These are phyloP conservation scores for Meriones unguiculatus DNA, from an alignment of 2,113 vertebrate species.

Conservation along the genomic window DNA sequence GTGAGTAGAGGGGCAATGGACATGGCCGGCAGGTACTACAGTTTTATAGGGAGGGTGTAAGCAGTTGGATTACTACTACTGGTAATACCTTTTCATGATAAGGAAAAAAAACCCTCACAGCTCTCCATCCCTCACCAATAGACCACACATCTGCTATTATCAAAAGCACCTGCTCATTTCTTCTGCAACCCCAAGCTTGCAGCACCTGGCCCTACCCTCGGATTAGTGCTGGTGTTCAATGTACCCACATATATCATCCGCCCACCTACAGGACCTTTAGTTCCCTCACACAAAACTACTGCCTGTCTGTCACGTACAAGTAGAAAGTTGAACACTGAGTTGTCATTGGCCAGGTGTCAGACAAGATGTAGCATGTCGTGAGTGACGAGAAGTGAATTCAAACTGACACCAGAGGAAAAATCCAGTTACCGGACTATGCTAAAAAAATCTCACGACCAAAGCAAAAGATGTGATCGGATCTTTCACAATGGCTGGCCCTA, in stretches of 20 bases:
- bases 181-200: neutral
- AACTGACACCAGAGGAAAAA: neutral
- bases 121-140: neutral
- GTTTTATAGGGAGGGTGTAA: neutral
- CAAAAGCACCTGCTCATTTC: neutral
- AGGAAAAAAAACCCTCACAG: neutral
- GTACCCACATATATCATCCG: too few relatives aligned
- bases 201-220: too few relatives aligned
- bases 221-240: too few relatives aligned
- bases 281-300: neutral
- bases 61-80: neutral
- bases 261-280: too few relatives aligned
- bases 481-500: neutral
- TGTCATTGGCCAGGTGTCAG: neutral
- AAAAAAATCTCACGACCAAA: neutral
- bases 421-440: neutral
- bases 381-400: neutral
- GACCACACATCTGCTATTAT: neutral
- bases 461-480: too few relatives aligned
- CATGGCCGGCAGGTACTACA: too few relatives aligned
- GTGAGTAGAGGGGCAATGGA: neutral
- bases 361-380: neutral
- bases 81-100: neutral
- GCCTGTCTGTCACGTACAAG: neutral
- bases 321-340: neutral